phyloP scores from a whole-genome alignment of 1,140 invertebrate genomes.

The Euglossa dilemma region DNA sequence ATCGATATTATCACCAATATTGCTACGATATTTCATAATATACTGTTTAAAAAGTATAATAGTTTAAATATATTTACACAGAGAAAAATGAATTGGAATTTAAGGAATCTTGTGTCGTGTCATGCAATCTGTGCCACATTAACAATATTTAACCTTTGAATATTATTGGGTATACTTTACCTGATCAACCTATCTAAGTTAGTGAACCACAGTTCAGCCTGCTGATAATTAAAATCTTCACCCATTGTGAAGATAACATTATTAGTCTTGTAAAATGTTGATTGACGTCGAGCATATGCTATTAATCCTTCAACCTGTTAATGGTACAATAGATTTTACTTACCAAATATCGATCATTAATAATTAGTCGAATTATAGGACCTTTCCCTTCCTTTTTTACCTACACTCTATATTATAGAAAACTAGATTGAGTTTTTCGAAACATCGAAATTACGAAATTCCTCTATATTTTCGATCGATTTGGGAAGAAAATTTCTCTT shows the following conservation, averaged over 20 bases:
- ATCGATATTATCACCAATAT: too few species aligned
- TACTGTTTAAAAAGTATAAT: too few species aligned
- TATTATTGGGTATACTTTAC: constrained; percentile 79
- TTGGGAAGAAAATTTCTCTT: too few species aligned
- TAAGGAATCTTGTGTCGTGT: too few species aligned
- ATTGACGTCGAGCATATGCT: constrained; percentile 75
- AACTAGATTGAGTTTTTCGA: too few species aligned
- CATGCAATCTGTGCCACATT: too few species aligned
- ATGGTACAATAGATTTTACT: constrained; percentile 44
- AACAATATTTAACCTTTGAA: neutral
- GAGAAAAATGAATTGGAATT: too few species aligned
- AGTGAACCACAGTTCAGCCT: constrained; percentile 91
- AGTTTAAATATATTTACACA: too few species aligned
- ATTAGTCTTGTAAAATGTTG: constrained; percentile 84
- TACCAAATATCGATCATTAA: constrained; percentile 31
- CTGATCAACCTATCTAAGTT: constrained; percentile 95
- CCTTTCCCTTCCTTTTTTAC: constrained; percentile 22
- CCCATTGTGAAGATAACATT: constrained; percentile 96
- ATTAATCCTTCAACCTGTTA: constrained; percentile 66
- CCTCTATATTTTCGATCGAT: too few species aligned
- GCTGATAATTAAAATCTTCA: constrained; percentile 94
- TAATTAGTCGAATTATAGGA: neutral
- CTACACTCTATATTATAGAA: neutral
- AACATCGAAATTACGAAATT: too few species aligned
- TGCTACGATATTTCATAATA: too few species aligned